These are phyloP conservation scores for Podarcis cretensis DNA, from an alignment of 2,113 vertebrate species.

Conservation along the genomic window DNA sequence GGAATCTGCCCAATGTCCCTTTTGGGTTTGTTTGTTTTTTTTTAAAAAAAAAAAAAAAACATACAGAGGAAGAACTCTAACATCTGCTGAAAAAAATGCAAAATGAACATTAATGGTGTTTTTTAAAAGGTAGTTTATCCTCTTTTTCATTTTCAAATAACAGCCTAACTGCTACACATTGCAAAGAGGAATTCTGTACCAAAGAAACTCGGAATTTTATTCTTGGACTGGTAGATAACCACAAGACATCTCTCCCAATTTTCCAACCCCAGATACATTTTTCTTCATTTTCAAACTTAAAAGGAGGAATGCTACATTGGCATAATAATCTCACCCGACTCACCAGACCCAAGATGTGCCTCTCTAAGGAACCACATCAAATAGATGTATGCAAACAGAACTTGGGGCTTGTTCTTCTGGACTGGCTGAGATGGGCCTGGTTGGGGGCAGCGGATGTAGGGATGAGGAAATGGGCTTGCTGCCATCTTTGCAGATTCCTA, in stretches of 20 bases:
- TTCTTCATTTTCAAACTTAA: constrained; percentile 80
- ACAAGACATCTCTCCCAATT: constrained; percentile 78
- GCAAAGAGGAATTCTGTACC: constrained; percentile 54
- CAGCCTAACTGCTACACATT: constrained; percentile 39
- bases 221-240: constrained; percentile 78
- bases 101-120: not conserved
- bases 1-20: no score
- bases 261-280: constrained; percentile 81
- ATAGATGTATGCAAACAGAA: constrained; percentile 68
- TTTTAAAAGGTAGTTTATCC: not conserved
- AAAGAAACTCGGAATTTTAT: constrained; percentile 77
- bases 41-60: no score
- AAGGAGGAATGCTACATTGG: constrained; percentile 80
- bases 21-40: no score
- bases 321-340: constrained; percentile 69
- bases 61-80: no score
- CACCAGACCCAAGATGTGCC: constrained; percentile 67
- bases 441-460: constrained; percentile 37
- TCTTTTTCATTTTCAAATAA: constrained; percentile 44
- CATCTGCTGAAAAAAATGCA: not conserved
- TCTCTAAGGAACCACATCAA: constrained; percentile 67
- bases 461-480: constrained; percentile 8
- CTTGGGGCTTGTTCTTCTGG: constrained; percentile 51
- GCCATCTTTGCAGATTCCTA: constrained; percentile 21
- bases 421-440: constrained; percentile 48